phyloP scores from a whole-genome alignment of 2,888 invertebrate species.

The Idaea dimidiata region DNA sequence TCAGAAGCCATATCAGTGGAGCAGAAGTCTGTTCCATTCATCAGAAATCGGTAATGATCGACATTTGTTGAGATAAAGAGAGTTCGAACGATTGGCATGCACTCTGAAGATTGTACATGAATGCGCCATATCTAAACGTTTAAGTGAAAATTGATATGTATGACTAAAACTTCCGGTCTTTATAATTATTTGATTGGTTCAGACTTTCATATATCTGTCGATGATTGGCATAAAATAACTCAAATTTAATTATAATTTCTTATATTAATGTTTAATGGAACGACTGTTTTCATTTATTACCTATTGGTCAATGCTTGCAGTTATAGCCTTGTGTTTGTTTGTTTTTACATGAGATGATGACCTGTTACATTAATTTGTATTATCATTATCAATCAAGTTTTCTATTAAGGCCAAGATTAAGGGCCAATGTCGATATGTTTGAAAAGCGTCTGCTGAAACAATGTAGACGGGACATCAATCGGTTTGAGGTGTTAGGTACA shows the following conservation, averaged over 20 bases:
- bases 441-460: neutral
- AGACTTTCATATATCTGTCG: neutral
- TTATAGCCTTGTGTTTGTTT: neutral
- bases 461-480: neutral
- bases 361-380: neutral
- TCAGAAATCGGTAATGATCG: constrained; percentile 2
- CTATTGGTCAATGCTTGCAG: neutral
- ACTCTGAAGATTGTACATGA: neutral
- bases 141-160: neutral
- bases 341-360: neutral
- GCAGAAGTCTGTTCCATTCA: constrained; percentile 29
- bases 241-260: neutral
- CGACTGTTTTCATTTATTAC: neutral
- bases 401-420: constrained; percentile 54
- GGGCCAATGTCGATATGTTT: constrained; percentile 66
- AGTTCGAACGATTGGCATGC: neutral
- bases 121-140: neutral
- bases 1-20: constrained; percentile 11
- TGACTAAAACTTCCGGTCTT: neutral
- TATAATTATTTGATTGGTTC: neutral
- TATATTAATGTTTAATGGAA: neutral
- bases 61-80: constrained; percentile 4
- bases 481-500: constrained; percentile 8
- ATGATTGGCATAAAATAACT: too few relatives aligned
- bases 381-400: constrained; percentile 21